Base-by-base conservation (phyloP, 1,140 invertebrate species). In the Pollicipes pollicipes region DNA sequence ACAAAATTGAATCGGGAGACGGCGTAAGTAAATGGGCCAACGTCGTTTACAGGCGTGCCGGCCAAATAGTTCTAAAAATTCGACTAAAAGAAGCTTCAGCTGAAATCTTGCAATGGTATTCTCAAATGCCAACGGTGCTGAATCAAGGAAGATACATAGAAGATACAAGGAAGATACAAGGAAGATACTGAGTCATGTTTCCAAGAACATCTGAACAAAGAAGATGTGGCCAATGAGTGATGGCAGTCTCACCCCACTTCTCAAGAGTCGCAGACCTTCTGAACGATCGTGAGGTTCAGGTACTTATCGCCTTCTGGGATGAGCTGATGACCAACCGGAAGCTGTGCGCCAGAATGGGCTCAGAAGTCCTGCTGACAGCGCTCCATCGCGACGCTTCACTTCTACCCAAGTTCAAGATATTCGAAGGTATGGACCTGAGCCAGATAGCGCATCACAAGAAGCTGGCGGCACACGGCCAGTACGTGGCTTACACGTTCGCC, bases 171-270 rank as follows among this genome's bases (percentile, higher is more conserved):
- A n/a, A n/a, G n/a, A n/a, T n/a, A n/a, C n/a, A n/a, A n/a, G n/a
- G n/a, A n/a, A n/a, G n/a, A n/a, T n/a, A n/a, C n/a, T n/a, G n/a
- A n/a, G n/a, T n/a, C n/a, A n/a, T n/a, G n/a, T n/a, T n/a, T n/a
- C n/a, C n/a, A n/a, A n/a, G n/a, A n/a, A n/a, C n/a, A 67, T 67
- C 3, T 16, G 66, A 67, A 29, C 66, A 67, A 67, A 30, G 66
- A 30, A 67, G 31, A 67, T 67, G 66, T 30, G 26, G 28, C 30
- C 30, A 30, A 70, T 70, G 89, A 82, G 6, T 86, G 79, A 30
- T 68, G 30, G 26, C 17, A 32, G 17, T 21, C 45, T 58, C 45
- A 24, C 45, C 45, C 2, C 6, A 58, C 45, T 58, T 58, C 45
- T 31, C 29, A 16, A 71, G 16, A 6, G 29, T 45, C 26, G 45